Base-by-base conservation (phyloP, 2,113 vertebrate species). In the Formicarius rufipectus region DNA sequence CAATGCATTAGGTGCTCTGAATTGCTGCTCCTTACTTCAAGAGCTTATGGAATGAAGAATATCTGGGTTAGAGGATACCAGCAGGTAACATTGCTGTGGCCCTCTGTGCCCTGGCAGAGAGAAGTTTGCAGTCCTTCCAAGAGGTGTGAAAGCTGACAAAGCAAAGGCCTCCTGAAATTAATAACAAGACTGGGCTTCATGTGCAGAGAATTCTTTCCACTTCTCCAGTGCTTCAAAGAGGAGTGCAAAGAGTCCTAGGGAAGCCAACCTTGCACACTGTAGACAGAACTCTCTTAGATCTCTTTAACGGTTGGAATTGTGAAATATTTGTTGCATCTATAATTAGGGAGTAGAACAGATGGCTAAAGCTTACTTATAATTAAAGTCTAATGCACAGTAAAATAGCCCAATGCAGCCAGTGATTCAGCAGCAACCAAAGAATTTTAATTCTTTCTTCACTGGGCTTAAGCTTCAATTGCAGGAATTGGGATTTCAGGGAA, bases 281-380 rank as follows among this genome's bases (percentile, higher is more conserved):
- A 88, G 77, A 44, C 53, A 90, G 94, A 96, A 93, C 75, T 97
- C 94, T 90, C 92, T 97, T 93, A 93, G 93, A 94, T 95, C 93
- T 92, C 95, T 96, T 96, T 92, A 97, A 97, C 40, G 6, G 97
- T 83, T 95, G 96, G 89, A 96, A 96, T 98, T 98, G 97, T 96
- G 96, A 97, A 97, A 98, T 97, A 96, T 93, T 93, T 92, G 91
- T 95, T 98, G 96, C 97, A 97, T 97, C 96, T 98, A 63, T 98
- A 98, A 98, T 98, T 98, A 98, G 89, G 96, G 97, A 97, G 95
- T 90, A 96, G 95, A 98, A 93, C 97, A 98, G 97, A 98, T 98
- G 97, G 96, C 93, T 97, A 76, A 75, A 94, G 93, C 44, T 76
- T 96, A 96, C 96, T 97, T 98, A 96, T 98, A 98, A 98, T 98